Conservation (phyloP, 2,113 vertebrate genomes). For the Catagonus wagneri region DNA sequence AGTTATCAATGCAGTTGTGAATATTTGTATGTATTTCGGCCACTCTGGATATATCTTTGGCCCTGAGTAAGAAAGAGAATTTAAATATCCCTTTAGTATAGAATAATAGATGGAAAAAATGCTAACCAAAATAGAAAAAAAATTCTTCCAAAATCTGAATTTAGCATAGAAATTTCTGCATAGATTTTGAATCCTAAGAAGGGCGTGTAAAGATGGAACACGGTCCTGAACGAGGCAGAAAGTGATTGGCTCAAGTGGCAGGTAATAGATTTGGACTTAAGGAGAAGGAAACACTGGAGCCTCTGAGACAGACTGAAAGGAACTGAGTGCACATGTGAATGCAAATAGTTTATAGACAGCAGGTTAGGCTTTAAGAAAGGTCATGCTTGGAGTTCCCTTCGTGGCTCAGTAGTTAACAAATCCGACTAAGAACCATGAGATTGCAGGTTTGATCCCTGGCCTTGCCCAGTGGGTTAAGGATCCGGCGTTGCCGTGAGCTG, state of each 20-base stretch:
- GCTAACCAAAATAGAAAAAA: constrained; percentile 20
- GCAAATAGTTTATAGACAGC: background rate
- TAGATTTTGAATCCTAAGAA: background rate
- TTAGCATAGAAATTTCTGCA: constrained; percentile 2
- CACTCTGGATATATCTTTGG: constrained; percentile 26
- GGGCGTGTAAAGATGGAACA: background rate
- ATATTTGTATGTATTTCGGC: constrained; percentile 29
- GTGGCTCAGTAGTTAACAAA: no score
- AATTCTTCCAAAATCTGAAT: background rate
- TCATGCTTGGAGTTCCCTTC: no score
- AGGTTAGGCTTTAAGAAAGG: background rate
- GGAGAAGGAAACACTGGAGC: background rate
- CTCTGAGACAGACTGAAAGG: background rate
- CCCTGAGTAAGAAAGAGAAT: constrained; percentile 29
- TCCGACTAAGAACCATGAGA: no score
- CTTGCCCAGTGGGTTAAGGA: no score
- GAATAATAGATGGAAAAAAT: constrained; percentile 41
- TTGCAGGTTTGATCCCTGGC: no score
- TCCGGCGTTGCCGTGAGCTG: no score
- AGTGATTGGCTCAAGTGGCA: background rate
- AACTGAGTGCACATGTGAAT: background rate
- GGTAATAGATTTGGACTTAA: background rate
- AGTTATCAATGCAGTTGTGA: background rate
- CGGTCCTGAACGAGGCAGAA: background rate
- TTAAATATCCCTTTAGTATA: constrained; percentile 55